phyloP scores from a whole-genome alignment of 2,113 vertebrate species.

The Tychaedon coryphoeus region DNA sequence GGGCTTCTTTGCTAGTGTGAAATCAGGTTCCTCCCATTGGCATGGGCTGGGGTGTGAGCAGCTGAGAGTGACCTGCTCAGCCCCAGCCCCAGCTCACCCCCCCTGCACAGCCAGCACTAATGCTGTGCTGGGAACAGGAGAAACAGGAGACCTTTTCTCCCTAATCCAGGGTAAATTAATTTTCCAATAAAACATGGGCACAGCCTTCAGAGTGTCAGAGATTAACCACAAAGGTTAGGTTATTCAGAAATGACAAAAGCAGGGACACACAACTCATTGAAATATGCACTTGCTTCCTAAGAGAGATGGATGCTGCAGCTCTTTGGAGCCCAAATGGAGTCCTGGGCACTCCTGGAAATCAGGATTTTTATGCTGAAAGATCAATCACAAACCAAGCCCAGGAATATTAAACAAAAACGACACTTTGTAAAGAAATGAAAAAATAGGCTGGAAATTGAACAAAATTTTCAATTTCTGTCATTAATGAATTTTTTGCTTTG shows the following conservation, averaged over 20 bases:
- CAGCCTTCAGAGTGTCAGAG: not conserved
- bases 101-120: not conserved
- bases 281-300: not conserved
- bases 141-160: not conserved
- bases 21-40: rapidly evolving
- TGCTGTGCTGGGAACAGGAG: not conserved
- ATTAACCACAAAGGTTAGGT: not conserved
- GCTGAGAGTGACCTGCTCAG: not conserved
- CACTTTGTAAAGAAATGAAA: not conserved
- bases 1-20: not conserved
- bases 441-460: not conserved
- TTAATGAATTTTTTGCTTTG: not conserved
- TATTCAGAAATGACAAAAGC: not conserved
- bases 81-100: no score
- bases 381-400: not conserved
- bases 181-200: not conserved
- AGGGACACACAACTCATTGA: not conserved
- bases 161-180: not conserved
- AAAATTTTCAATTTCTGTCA: not conserved
- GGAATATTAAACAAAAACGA: not conserved
- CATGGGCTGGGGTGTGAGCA: not conserved
- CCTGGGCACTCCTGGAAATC: not conserved
- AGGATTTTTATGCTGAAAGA: not conserved
- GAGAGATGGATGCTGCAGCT: not conserved
- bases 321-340: not conserved